phyloP scores from a whole-genome alignment of 1,140 invertebrate species.

The Mya arenaria region DNA sequence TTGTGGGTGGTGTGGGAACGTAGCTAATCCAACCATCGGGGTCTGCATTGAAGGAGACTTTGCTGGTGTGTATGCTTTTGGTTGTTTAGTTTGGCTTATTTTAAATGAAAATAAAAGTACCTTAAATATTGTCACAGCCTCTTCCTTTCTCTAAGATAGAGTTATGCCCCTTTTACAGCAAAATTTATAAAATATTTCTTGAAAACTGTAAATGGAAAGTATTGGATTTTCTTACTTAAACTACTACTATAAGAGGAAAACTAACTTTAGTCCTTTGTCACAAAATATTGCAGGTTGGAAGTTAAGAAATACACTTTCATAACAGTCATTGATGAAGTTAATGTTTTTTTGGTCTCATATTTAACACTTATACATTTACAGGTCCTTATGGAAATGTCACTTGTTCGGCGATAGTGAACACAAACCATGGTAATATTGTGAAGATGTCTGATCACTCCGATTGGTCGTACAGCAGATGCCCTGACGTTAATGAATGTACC shows the following conservation, averaged over 20 bases:
- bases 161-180: neutral
- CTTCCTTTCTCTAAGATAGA: neutral
- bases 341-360: too few relatives aligned
- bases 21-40: constrained; percentile 93
- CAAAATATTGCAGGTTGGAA: too few relatives aligned
- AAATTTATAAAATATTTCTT: neutral
- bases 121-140: too few relatives aligned
- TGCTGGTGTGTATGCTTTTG: constrained; percentile 75
- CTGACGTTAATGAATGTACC: constrained; percentile 96
- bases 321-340: too few relatives aligned
- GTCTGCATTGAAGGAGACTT: constrained; percentile 83
- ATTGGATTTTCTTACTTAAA: too few relatives aligned
- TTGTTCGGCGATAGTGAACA: constrained; percentile 63
- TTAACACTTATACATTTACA: constrained; percentile 48
- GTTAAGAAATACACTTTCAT: too few relatives aligned
- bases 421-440: constrained; percentile 35
- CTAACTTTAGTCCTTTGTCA: too few relatives aligned
- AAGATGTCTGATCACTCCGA: constrained; percentile 78
- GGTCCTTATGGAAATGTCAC: constrained; percentile 60
- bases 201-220: too few relatives aligned
- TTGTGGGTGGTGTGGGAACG: constrained; percentile 97
- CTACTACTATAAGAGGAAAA: too few relatives aligned
- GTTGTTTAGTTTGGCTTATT: too few relatives aligned
- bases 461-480: constrained; percentile 96
- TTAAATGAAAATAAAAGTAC: too few relatives aligned